phyloP scores from a whole-genome alignment of 2,113 vertebrate species.

The Forbesichthys papilliferus region DNA sequence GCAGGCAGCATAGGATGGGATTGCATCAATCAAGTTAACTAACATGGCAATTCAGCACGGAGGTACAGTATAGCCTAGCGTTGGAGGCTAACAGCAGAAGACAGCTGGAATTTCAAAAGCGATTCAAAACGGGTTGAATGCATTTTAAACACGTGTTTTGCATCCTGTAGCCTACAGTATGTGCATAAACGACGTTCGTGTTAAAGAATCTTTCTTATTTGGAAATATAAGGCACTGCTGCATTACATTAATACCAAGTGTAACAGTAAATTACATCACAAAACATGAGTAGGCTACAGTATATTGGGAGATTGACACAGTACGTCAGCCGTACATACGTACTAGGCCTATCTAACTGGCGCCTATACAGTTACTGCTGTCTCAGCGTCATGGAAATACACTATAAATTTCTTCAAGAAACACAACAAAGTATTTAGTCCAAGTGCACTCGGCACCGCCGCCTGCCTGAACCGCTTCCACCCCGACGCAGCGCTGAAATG shows the following conservation, averaged over 20 bases:
- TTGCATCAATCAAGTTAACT: not conserved
- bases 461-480: not conserved
- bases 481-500: not conserved
- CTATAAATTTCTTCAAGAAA: not conserved
- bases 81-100: not conserved
- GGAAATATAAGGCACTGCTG: too few relatives aligned
- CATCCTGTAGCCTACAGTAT: not conserved
- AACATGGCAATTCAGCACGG: not conserved
- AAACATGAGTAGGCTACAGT: not conserved
- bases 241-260: too few relatives aligned
- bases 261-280: not conserved
- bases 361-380: not conserved
- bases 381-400: not conserved
- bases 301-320: not conserved
- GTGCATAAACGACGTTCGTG: not conserved
- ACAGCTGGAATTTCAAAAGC: not conserved
- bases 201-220: not conserved
- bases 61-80: not conserved
- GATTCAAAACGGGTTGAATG: not conserved
- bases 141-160: not conserved
- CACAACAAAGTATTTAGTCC: not conserved
- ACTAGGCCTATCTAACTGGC: too few relatives aligned
- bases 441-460: not conserved
- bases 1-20: not conserved
- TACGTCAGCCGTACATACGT: too few relatives aligned